Percentiles rank a stretch among this genome's conserved stretches.
phyloP scores from a whole-genome alignment of 2,113 vertebrate genomes.

The Macquaria australasica region DNA sequence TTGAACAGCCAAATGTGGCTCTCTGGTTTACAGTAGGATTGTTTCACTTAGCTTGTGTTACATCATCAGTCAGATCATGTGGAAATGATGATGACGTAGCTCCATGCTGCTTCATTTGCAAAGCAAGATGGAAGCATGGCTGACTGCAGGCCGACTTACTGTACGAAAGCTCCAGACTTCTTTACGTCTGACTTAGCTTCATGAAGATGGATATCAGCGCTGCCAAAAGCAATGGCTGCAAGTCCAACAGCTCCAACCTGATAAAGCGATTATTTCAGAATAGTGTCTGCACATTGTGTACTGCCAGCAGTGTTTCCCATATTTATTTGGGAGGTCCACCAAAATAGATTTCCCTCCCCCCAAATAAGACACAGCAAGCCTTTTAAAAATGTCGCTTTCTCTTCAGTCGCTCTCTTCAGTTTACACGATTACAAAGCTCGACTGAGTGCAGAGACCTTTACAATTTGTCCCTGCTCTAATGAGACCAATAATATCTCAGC shows the following conservation, averaged over 20 bases:
- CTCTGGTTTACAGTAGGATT: slow-evolving; percentile 58
- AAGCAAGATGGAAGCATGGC: slow-evolving; percentile 60
- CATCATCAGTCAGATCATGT: slow-evolving; percentile 66
- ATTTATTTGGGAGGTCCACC: slow-evolving; percentile 20
- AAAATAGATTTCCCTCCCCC: slow-evolving; percentile 16
- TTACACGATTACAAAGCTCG: neutral
- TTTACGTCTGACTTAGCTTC: slow-evolving; percentile 41
- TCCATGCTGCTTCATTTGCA: slow-evolving; percentile 46
- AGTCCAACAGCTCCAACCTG: slow-evolving; percentile 18
- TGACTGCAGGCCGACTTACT: slow-evolving; percentile 28
- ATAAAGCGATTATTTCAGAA: slow-evolving; percentile 28
- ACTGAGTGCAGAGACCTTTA: slow-evolving; percentile 25
- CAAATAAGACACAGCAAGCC: neutral
- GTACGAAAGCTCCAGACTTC: slow-evolving; percentile 33
- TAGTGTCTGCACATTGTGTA: slow-evolving; percentile 20
- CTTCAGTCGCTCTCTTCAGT: neutral
- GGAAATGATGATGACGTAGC: slow-evolving; percentile 66
- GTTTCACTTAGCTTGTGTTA: slow-evolving; percentile 62
- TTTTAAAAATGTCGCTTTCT: neutral
- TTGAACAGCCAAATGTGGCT: slow-evolving; percentile 19
- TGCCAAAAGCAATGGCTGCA: slow-evolving; percentile 13
- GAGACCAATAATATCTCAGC: neutral
- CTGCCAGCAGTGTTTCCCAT: slow-evolving; percentile 27
- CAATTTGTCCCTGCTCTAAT: neutral
- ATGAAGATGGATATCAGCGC: slow-evolving; percentile 28